A percentile compares a stretch with the other conserved stretches of the same genome.
Evolutionary conservation across 2,113 vertebrate species (phyloP).

Genomic region (Thermophis baileyi): DNA sequence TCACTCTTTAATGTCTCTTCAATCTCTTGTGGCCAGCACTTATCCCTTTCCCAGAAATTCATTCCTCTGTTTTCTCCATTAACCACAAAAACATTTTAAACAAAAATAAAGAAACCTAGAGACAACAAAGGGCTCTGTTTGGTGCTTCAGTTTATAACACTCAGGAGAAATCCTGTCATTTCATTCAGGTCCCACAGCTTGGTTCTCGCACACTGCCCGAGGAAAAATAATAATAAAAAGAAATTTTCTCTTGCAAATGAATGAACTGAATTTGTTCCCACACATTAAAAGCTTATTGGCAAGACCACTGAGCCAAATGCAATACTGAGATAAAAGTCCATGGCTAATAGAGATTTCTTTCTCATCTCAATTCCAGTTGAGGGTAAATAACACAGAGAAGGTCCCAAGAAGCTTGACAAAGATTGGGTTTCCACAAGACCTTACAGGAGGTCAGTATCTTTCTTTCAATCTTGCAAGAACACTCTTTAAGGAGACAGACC

Average conservation of each 20-base stretch:
- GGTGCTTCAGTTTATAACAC: not conserved
- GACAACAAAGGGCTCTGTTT: slow-evolving; percentile 20
- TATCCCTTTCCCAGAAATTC: slow-evolving; percentile 35
- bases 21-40: slow-evolving; percentile 41
- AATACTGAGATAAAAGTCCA: not conserved
- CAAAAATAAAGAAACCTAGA: slow-evolving; percentile 35
- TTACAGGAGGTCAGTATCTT: not conserved
- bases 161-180: slow-evolving; percentile 34
- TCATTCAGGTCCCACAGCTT: slow-evolving; percentile 19
- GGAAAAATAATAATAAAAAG: not conserved
- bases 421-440: not conserved
- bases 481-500: not conserved
- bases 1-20: slow-evolving; percentile 49
- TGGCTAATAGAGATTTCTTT: not conserved
- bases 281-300: not conserved
- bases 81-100: not conserved
- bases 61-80: slow-evolving; percentile 36
- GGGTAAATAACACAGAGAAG: not conserved
- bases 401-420: not conserved
- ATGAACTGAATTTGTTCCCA: not conserved
- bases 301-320: not conserved
- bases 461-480: not conserved
- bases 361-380: not conserved
- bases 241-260: not conserved
- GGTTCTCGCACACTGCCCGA: not conserved